Conservation (phyloP, 2,113 vertebrate genomes). For the Dendrocopos noguchii region DNA sequence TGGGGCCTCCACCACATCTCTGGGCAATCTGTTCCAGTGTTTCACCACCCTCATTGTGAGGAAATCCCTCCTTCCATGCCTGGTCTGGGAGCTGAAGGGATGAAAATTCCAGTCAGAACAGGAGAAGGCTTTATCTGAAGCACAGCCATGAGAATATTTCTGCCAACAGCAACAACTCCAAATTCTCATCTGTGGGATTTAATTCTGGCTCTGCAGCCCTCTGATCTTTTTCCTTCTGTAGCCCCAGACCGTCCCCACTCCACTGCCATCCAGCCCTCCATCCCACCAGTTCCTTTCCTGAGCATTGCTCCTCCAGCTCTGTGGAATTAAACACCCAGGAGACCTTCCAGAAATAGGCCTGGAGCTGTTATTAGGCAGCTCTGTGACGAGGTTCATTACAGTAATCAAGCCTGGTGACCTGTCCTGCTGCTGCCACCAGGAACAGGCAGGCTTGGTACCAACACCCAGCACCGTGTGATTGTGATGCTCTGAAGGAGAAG, state of each 20-base stretch:
- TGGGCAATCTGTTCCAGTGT: too few relatives aligned
- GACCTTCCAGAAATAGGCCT: constrained; percentile 26
- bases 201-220: not conserved
- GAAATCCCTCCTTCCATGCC: too few relatives aligned
- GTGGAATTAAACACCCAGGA: constrained; percentile 18
- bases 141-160: rapidly evolving
- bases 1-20: too few relatives aligned
- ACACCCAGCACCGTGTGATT: constrained; percentile 26
- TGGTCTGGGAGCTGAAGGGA: not conserved
- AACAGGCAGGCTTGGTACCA: not conserved
- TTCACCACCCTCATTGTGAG: too few relatives aligned
- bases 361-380: not conserved
- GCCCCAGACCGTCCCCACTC: not conserved
- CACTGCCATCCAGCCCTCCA: not conserved
- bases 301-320: not conserved
- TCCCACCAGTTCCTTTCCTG: not conserved
- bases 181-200: not conserved
- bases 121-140: not conserved
- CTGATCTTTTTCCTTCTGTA: not conserved
- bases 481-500: not conserved
- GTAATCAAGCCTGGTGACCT: constrained; percentile 11
- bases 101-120: not conserved
- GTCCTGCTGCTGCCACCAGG: constrained; percentile 16
- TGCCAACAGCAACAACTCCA: not conserved
- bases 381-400: not conserved